These are phyloP conservation scores for Triplophysa yarkandensis DNA, from an alignment of 2,797 vertebrate species.

Conservation along the genomic window DNA sequence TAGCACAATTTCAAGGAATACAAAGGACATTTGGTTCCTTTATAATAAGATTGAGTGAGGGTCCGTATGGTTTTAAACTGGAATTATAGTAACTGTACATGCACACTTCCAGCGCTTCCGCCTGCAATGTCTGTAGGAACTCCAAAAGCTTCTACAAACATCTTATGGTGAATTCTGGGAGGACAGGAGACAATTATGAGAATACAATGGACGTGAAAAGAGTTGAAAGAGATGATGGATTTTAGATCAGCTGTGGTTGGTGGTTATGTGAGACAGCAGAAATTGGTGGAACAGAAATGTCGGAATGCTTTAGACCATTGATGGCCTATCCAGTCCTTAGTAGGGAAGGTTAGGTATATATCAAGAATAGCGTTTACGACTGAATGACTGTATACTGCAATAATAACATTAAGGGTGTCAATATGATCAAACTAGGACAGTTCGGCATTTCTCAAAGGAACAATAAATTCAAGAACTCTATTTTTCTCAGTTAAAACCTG, in stretches of 20 bases:
- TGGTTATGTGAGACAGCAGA: conserved; percentile 12
- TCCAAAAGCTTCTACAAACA: conserved; percentile 48
- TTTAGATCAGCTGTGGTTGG: neutral
- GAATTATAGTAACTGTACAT: conserved; percentile 13
- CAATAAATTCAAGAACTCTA: no score
- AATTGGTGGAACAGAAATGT: conserved; percentile 8
- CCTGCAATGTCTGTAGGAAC: conserved; percentile 48
- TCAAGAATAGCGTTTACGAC: neutral
- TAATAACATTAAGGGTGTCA: neutral
- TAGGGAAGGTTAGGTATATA: neutral
- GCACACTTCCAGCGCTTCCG: conserved; percentile 51
- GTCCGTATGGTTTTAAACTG: conserved; percentile 34
- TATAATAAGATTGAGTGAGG: no score
- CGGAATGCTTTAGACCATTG: neutral
- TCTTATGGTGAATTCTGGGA: conserved; percentile 6
- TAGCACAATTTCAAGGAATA: no score
- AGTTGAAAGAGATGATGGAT: neutral
- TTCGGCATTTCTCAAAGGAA: no score
- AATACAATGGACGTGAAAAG: conserved; percentile 11
- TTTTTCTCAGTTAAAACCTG: no score
- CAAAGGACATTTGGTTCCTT: no score
- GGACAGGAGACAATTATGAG: conserved; percentile 9
- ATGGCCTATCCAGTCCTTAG: neutral
- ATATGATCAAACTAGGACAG: neutral
- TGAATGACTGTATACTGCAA: neutral